These are phyloP conservation scores for Equus przewalskii DNA, from an alignment of 2,113 vertebrate species.

Conservation along the genomic window DNA sequence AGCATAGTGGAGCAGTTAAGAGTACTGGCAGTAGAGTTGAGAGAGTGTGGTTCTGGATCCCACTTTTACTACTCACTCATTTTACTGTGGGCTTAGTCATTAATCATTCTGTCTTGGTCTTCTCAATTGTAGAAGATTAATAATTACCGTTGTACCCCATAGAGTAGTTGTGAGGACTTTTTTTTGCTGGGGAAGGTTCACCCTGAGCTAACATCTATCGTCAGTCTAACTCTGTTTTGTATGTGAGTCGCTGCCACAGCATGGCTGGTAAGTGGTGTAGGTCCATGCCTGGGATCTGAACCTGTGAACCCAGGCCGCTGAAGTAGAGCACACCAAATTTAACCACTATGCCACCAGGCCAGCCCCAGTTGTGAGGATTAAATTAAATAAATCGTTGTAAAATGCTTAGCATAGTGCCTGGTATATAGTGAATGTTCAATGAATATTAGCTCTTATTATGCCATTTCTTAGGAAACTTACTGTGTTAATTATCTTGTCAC, in stretches of 20 bases:
- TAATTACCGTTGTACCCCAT: neutral
- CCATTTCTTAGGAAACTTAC: neutral
- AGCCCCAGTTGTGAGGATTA: constrained; percentile 17
- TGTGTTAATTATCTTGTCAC: neutral
- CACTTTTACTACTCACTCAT: neutral
- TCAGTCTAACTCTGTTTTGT: no score
- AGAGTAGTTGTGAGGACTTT: neutral
- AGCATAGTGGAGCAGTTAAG: neutral
- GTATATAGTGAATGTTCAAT: neutral
- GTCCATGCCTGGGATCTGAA: no score
- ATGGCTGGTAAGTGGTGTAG: no score
- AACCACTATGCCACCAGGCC: no score
- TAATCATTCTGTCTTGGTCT: neutral
- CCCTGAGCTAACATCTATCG: no score
- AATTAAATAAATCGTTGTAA: neutral
- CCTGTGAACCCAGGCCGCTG: no score
- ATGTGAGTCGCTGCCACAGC: no score
- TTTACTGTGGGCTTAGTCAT: neutral
- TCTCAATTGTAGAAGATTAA: neutral
- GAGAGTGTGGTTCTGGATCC: neutral
- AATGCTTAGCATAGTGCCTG: neutral
- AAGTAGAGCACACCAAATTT: no score
- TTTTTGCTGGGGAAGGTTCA: no score
- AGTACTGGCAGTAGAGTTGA: neutral
- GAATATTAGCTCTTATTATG: constrained; percentile 12